Base-by-base conservation (phyloP, 2,888 invertebrate genomes). In the Deilephila elpenor region DNA sequence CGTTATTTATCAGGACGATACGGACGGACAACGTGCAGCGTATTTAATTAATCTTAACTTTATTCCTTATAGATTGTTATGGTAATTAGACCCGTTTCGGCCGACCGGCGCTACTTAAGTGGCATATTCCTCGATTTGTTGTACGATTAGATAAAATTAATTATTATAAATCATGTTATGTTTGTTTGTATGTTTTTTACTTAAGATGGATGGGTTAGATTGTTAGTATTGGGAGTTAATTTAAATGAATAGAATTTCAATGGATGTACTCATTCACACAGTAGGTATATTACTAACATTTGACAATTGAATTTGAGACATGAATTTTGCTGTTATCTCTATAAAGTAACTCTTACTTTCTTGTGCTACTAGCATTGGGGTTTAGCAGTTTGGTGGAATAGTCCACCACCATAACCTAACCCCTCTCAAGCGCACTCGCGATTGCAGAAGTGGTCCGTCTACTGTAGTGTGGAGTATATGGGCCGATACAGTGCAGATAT, bases 31-130 rank as follows among this genome's bases (percentile, higher is more conserved):
- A 71, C 67, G 61, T 61, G 34, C 71, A 56, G 59, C 59, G 64
- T 71, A 74, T 88, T 93, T 93, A 93, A 93, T 93, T 93, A 93
- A 91, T 92, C 93, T 91, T 86, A 89, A 91, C 86, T 93, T 93
- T 93, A 93, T 93, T 91, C 92, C 88, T 83, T 85, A 80, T 85
- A 90, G 94, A 93, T 94, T 92, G 91, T 85, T 90, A 93, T 93
- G 93, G 88, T 91, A 93, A 93, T 93, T 86, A 80, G 84, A 80
- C 82, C 87, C 86, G 86, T 87, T 70, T 73, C 59, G 81, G 81
- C 78, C 79, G 19, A 6, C 78, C 74, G 77, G 82, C 83, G 67
- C 67, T 67, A 67, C 51, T 81, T 90, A 92, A 92, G 91, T 92
- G 93, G 88, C 91, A 88, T 91, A 87, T 88, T 89, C 85, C 87